phyloP scores from a whole-genome alignment of 1,140 invertebrate genomes.

The Bombus fervidus region DNA sequence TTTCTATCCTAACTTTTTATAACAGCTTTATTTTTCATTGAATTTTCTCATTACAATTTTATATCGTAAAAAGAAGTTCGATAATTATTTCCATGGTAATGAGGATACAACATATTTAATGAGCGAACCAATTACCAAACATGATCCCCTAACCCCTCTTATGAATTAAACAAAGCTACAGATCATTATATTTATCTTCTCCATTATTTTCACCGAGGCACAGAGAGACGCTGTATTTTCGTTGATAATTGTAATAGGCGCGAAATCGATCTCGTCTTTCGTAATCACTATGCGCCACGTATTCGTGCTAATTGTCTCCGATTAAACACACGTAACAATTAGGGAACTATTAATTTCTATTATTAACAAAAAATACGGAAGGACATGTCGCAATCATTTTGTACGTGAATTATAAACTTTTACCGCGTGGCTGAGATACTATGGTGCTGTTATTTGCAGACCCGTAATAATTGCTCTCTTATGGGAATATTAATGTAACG shows the following conservation, averaged over 20 bases:
- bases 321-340: background rate
- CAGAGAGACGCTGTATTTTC: background rate
- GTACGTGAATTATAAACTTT: no score
- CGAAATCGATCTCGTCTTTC: background rate
- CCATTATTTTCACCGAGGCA: background rate
- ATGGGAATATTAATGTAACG: background rate
- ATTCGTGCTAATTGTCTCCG: background rate
- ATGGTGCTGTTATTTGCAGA: background rate
- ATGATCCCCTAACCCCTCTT: background rate
- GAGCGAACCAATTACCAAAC: conserved; percentile 10
- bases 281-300: background rate
- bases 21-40: no score
- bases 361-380: no score
- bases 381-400: no score
- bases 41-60: no score
- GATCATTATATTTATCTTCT: background rate
- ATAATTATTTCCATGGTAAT: background rate
- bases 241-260: background rate
- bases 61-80: background rate
- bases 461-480: background rate
- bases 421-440: background rate
- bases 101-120: background rate
- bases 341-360: no score
- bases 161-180: conserved; percentile 1
- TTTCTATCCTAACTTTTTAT: no score